Evolutionary conservation across 2,797 vertebrate species (phyloP).

Genomic region (Sebastes nivosus): DNA sequence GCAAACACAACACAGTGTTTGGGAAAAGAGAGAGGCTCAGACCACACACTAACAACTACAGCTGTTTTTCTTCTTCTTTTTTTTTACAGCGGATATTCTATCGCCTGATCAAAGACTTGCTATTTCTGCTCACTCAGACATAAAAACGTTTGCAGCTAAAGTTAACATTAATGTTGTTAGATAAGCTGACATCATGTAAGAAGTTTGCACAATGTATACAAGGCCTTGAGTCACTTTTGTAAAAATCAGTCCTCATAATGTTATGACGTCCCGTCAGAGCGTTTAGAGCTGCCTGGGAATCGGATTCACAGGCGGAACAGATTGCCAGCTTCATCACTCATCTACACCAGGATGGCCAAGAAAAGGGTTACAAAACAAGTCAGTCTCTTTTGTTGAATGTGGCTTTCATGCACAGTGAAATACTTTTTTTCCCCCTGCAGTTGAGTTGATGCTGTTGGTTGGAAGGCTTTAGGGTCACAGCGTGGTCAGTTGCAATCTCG

Average conservation of each 20-base stretch:
- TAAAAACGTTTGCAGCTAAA: neutral
- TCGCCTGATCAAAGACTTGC: conserved; percentile 44
- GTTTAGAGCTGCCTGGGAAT: neutral
- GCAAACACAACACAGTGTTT: conserved; percentile 19
- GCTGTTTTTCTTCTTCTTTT: conserved; percentile 30
- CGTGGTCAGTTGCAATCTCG: conserved; percentile 58
- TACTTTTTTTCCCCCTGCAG: neutral
- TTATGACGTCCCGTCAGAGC: neutral
- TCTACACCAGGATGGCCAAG: conserved; percentile 12
- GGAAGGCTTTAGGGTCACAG: conserved; percentile 42
- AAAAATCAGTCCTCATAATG: conserved; percentile 28
- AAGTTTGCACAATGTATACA: conserved; percentile 2
- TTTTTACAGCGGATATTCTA: conserved; percentile 16
- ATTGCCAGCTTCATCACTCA: conserved; percentile 32
- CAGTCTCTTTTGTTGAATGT: conserved; percentile 2
- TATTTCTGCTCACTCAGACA: conserved; percentile 34
- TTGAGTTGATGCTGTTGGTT: neutral
- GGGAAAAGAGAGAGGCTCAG: conserved; percentile 1
- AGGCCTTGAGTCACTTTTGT: conserved; percentile 14
- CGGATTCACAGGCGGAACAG: neutral
- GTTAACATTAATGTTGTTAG: conserved; percentile 3
- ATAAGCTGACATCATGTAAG: conserved; percentile 17
- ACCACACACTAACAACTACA: conserved; percentile 62
- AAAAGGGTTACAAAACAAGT: conserved; percentile 40
- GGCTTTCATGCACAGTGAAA: conserved; percentile 16